phyloP scores from a whole-genome alignment of 2,113 vertebrate species.

The Microtus oregoni region DNA sequence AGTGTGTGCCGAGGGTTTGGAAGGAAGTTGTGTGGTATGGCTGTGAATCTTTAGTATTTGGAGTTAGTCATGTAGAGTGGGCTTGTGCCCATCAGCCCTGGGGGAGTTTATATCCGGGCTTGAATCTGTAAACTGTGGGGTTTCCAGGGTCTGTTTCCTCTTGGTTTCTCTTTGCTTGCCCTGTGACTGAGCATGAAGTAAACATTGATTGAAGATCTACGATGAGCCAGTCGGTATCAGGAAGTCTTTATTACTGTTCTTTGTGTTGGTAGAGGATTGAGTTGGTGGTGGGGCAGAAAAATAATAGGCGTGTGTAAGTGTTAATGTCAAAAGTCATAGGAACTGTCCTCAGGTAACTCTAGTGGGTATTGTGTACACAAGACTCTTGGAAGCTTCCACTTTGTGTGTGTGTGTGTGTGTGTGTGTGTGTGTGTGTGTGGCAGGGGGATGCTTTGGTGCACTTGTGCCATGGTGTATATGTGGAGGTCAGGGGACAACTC shows the following conservation, averaged over 20 bases:
- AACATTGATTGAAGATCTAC: neutral
- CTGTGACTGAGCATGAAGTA: neutral
- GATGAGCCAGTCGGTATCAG: fast-evolving
- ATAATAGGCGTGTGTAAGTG: neutral
- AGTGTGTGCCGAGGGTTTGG: neutral
- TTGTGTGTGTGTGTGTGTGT: neutral
- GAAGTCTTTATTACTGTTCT: neutral
- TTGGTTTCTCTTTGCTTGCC: neutral
- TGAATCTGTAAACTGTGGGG: neutral
- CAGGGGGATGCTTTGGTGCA: neutral
- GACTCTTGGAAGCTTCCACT: neutral
- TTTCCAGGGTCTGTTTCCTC: neutral
- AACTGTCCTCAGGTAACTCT: neutral
- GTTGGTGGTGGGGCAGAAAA: neutral
- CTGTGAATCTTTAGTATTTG: neutral
- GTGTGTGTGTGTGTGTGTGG: neutral
- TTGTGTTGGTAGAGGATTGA: neutral
- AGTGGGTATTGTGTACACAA: neutral
- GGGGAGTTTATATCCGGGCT: neutral
- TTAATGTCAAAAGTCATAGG: neutral
- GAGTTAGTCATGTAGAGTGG: neutral
- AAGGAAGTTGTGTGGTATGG: neutral
- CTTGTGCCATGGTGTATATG: neutral
- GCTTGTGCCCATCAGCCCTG: neutral
- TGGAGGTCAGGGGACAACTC: neutral